Evolutionary conservation across 1,140 invertebrate genomes (phyloP), one percentile per base, ranked within the genome.

Genomic region (Micrasema minimum): DNA sequence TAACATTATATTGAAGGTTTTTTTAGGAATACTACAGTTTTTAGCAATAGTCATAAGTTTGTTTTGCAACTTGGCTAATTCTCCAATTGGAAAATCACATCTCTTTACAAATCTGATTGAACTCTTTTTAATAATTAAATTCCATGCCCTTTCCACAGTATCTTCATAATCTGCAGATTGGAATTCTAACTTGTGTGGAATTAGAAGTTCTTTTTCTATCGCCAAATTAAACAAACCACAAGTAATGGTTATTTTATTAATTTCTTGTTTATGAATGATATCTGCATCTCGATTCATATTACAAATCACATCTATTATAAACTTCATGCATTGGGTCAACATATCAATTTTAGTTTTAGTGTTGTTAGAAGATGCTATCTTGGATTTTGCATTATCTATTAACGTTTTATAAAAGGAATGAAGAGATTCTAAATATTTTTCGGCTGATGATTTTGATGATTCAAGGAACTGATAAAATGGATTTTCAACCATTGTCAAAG

Each of bases 21-120:
- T 69, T 48, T 37, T 61, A 22, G 41, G 66, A 10, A 69, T 59
- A 48, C 66, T 69, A 20, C 66, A 69, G 14, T 59, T 69, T 48
- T 46, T 59, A 5, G 51, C 22, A n/a, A 69, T 23, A 20, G 53
- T 20, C 41, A 46, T 59, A 18, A 69, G n/a, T 59, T 35, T 59
- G 6, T 31, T 20, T 46, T 31, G 51, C 35, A 69, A 35, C 22
- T 61, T 46, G 31, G 48, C 51, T n/a, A 69, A 41, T 18, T 46
- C 5, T 16, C 35, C 43, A 18, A 69, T 48, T 31, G 66, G 66
- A 38, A 69, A 59, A 35, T 69, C 55, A 22, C 48, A 61, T 18
- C 16, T 57, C 20, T 46, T 59, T 14, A 11, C 38, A 61, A 22
- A 37, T 16, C 23, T 69, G 5, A 35, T 4, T 31, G 53, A 18